Percentiles rank a stretch among this genome's conserved stretches.
Conservation (phyloP, 2,113 vertebrate genomes). For the Elephas maximus region DNA sequence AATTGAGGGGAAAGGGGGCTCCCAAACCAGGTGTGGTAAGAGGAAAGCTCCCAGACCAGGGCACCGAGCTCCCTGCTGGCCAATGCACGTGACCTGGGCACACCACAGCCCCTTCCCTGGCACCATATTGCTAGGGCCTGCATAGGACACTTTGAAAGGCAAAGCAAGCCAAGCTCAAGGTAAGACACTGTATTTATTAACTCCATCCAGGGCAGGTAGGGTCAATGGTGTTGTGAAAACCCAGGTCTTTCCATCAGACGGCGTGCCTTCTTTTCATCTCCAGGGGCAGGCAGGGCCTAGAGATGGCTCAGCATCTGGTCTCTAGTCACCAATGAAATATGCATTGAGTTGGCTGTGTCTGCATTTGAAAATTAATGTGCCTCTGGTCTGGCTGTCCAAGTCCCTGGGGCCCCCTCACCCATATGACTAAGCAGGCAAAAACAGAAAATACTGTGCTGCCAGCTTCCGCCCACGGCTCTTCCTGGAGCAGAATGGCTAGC, state of each 20-base stretch:
- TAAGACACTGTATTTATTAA: not conserved
- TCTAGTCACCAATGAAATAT: not conserved
- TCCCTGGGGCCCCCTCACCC: not conserved
- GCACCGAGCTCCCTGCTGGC: not conserved
- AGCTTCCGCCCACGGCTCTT: not conserved
- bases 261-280: not conserved
- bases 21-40: not conserved
- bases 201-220: fast-evolving
- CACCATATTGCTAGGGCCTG: not conserved
- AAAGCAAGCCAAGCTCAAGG: fast-evolving
- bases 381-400: not conserved
- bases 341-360: not conserved
- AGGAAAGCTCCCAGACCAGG: fast-evolving
- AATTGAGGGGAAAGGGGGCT: not conserved
- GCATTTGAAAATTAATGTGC: not conserved
- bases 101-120: too few species aligned
- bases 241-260: not conserved
- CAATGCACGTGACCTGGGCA: not conserved
- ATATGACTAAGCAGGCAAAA: not conserved
- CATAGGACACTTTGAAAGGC: not conserved
- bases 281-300: not conserved
- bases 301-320: not conserved
- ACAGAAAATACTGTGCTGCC: not conserved
- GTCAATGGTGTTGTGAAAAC: fast-evolving
- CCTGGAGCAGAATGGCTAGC: too few species aligned